These are phyloP conservation scores for Mastomys coucha DNA, from an alignment of 2,113 vertebrate genomes.

Conservation along the genomic window DNA sequence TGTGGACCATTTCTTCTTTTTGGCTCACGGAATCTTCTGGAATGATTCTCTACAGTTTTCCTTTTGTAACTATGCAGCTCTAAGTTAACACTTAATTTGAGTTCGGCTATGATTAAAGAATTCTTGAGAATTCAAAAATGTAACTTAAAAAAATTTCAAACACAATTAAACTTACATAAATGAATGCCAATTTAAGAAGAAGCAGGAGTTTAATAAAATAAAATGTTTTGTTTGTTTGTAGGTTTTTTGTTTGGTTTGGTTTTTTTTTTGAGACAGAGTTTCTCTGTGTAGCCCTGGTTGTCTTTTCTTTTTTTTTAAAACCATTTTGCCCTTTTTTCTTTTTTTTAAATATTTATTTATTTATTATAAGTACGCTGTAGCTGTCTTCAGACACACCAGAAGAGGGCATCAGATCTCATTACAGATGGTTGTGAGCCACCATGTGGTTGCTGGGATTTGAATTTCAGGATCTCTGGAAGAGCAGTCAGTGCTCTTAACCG, in stretches of 20 bases:
- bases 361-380: no score
- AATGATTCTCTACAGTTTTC: constrained; percentile 34
- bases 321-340: no score
- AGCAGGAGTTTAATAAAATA: constrained; percentile 19
- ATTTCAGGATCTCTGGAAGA: no score
- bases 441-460: no score
- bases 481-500: no score
- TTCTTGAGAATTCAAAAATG: neutral
- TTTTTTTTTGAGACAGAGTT: neutral
- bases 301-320: no score
- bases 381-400: no score
- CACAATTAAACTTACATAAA: constrained; percentile 14
- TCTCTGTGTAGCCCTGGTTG: neutral
- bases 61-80: constrained; percentile 46
- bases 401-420: no score
- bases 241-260: no score
- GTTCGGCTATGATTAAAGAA: constrained; percentile 29
- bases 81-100: constrained; percentile 46
- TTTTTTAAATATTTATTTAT: no score
- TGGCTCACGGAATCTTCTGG: neutral
- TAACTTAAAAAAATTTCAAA: constrained; percentile 46
- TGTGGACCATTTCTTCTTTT: neutral
- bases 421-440: no score
- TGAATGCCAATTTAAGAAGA: constrained; percentile 51
- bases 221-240: neutral